phyloP scores from a whole-genome alignment of 2,797 vertebrate species.

The Yasuhikotakia modesta region DNA sequence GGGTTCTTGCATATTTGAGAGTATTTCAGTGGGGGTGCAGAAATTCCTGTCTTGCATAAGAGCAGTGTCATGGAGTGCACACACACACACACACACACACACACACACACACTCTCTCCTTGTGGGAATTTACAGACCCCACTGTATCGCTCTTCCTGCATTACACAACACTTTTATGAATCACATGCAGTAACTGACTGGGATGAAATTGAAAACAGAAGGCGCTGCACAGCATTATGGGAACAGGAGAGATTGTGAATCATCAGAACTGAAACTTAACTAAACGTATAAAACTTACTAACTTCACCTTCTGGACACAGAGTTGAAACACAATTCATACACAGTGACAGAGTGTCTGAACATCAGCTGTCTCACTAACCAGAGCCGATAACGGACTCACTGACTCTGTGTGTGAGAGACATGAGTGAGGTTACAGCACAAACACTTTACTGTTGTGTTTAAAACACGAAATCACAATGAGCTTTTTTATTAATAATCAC shows the following conservation, averaged over 20 bases:
- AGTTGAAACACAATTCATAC: slow-evolving; percentile 1
- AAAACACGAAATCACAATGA: no score
- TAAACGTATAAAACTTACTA: neutral
- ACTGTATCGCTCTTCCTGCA: neutral
- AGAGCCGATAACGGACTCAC: no score
- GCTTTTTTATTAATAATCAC: no score
- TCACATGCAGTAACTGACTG: neutral
- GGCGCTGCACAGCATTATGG: neutral
- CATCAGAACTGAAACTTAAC: neutral
- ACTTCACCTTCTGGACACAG: neutral
- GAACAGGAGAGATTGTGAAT: slow-evolving; percentile 5
- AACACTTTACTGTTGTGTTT: no score
- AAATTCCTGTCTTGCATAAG: slow-evolving; percentile 57
- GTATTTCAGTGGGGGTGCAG: slow-evolving; percentile 31
- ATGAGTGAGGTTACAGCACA: no score
- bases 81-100: slow-evolving; percentile 1
- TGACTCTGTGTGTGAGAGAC: no score
- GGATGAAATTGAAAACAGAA: slow-evolving; percentile 9
- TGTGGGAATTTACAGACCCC: neutral
- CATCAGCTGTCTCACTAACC: neutral
- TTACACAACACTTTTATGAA: neutral
- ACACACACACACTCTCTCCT: neutral
- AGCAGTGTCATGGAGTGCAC: slow-evolving; percentile 37
- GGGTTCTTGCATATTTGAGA: slow-evolving; percentile 57
- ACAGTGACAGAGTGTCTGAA: slow-evolving; percentile 8